Percentiles rank a stretch among this genome's conserved stretches.
phyloP scores from a whole-genome alignment of 2,113 vertebrate species.

The Ranitomeya variabilis region DNA sequence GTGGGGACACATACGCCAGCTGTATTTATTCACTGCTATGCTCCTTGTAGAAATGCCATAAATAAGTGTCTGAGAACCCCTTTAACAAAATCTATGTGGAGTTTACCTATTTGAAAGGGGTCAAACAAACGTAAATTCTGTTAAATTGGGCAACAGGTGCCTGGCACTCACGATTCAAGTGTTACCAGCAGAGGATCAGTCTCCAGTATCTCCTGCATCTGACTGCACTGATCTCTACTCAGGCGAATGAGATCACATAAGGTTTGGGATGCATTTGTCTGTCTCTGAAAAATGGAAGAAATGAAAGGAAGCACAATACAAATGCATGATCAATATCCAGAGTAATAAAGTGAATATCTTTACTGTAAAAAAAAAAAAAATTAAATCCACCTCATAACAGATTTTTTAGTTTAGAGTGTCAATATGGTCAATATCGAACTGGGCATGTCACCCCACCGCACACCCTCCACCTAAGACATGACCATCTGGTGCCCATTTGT shows the following conservation, averaged over 20 bases:
- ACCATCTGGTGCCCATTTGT: no score
- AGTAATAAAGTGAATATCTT: background rate
- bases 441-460: no score
- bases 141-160: background rate
- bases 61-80: no score
- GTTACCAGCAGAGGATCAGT: constrained; percentile 86
- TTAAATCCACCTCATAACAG: no score
- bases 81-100: no score
- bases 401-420: no score
- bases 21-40: no score
- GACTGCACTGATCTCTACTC: constrained; percentile 92
- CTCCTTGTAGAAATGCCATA: no score
- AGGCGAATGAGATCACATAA: constrained; percentile 93
- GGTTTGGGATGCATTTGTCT: constrained; percentile 95
- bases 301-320: background rate
- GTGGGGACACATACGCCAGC: no score
- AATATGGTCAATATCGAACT: no score
- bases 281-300: constrained; percentile 77
- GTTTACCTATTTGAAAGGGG: background rate
- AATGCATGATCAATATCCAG: background rate
- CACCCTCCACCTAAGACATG: no score
- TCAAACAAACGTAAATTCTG: background rate
- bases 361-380: no score
- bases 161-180: constrained; percentile 89
- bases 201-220: constrained; percentile 84